Evolutionary conservation across 2,113 vertebrate genomes (phyloP).

Genomic region (Falcunculus frontatus): DNA sequence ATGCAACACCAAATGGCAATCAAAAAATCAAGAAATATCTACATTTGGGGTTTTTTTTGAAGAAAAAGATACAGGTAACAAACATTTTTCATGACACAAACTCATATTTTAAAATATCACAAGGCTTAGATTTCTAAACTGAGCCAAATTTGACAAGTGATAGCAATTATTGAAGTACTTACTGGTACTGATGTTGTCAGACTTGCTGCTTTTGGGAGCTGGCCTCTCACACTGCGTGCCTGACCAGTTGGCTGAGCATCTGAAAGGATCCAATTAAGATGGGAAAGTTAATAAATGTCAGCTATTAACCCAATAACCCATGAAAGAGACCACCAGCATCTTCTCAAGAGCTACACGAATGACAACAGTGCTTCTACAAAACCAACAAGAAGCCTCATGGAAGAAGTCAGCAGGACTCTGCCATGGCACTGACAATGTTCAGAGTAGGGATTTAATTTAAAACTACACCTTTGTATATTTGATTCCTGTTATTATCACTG

Average conservation of each 20-base stretch:
- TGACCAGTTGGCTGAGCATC: constrained; percentile 97
- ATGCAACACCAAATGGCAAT: not conserved
- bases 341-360: not conserved
- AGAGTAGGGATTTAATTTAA: not conserved
- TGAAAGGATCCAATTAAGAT: constrained; percentile 75
- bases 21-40: not conserved
- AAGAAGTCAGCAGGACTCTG: not conserved
- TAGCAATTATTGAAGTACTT: constrained; percentile 61
- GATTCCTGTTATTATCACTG: not conserved
- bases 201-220: constrained; percentile 97
- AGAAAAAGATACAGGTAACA: not conserved
- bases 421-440: not conserved
- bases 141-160: not conserved
- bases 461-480: not conserved
- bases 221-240: constrained; percentile 97
- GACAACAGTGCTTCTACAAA: not conserved
- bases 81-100: not conserved
- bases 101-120: not conserved
- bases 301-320: not conserved
- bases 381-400: not conserved
- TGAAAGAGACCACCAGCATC: not conserved
- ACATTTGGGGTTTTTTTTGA: accelerated
- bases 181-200: constrained; percentile 92
- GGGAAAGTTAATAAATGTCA: constrained; percentile 34
- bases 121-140: not conserved